These are phyloP conservation scores for Pterophyllum scalare DNA, from an alignment of 2,113 vertebrate genomes.

Conservation along the genomic window DNA sequence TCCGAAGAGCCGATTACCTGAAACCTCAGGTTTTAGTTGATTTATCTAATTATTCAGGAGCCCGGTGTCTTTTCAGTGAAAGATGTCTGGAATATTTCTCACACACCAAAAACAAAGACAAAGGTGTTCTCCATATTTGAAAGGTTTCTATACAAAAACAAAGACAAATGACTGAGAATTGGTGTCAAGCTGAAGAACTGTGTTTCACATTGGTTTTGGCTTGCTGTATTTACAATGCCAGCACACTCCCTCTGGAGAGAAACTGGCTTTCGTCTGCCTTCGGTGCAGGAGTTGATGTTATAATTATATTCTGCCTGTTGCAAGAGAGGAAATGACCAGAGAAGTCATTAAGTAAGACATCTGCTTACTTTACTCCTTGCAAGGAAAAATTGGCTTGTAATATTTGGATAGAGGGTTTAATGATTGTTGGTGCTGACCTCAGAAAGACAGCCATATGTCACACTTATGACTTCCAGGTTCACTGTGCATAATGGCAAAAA, in stretches of 20 bases:
- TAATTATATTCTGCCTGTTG: conserved; percentile 22
- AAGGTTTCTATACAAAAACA: not conserved
- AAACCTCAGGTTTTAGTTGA: not conserved
- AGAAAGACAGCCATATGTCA: conserved; percentile 7
- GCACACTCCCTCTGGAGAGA: not conserved
- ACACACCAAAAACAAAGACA: not conserved
- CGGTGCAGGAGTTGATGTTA: not conserved
- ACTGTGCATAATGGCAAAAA: not conserved
- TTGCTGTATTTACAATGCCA: not conserved
- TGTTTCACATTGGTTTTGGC: conserved; percentile 30
- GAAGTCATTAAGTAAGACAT: conserved; percentile 30
- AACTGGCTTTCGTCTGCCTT: conserved; percentile 20
- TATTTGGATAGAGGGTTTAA: conserved; percentile 21
- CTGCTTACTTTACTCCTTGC: conserved; percentile 23
- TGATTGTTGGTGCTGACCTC: conserved; percentile 8
- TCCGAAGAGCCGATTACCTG: not conserved
- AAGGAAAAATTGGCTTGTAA: conserved; percentile 20
- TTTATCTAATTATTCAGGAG: conserved; percentile 24
- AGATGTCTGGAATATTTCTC: not conserved
- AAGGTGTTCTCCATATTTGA: not conserved
- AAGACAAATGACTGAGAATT: not conserved
- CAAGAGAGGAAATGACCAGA: conserved; percentile 39
- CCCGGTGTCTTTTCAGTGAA: not conserved
- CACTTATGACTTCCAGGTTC: conserved; percentile 12
- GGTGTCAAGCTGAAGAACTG: not conserved